Evolutionary conservation across 1,140 invertebrate species (phyloP), one percentile per base, ranked within the genome.

Genomic region (Helicoverpa armigera): DNA sequence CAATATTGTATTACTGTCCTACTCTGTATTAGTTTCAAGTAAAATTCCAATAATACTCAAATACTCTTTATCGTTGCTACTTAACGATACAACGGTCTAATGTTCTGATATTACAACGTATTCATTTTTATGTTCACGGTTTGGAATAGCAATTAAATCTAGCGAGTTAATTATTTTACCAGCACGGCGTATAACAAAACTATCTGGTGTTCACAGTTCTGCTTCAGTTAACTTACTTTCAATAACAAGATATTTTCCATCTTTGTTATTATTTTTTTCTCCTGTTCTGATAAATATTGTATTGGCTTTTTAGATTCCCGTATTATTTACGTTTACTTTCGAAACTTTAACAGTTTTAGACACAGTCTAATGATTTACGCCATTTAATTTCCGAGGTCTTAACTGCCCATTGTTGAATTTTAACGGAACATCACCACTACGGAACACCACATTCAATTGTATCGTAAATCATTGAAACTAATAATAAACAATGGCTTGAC

Each of bases 111-210:
- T 73, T 54, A 31, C 53, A 58, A 56, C 70, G 58, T 18, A 35
- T 54, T 43, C 11, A 73, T 56, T 56, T 73, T 73, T 18, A 56
- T 58, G 70, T 77, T 67, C 75, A 48, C 75, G 75, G 61, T 50
- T 10, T 76, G 50, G 61, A 31, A 35, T 23, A 18, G 61, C 54
- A 67, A 77, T 77, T 54, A 77, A 77, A 77, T 51, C 14, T 65
- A 56, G 43, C 23, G 54, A 67, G 50, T 67, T 77, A 56, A 77
- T 77, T 67, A 67, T 31, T 77, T 77, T 65, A 77, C 48, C 75
- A 54, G 29, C 50, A 43, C 18, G 2, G 13, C 75, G 51, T 51
- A 14, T 77, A 61, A 67, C 16, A 54, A 54, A 51, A 18, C 16
- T 50, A 50, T 4, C 16, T 50, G 31, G 23, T 61, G 58, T 61